Conservation (phyloP, 2,888 invertebrate species). For the Heteromyza rotundicornis region DNA sequence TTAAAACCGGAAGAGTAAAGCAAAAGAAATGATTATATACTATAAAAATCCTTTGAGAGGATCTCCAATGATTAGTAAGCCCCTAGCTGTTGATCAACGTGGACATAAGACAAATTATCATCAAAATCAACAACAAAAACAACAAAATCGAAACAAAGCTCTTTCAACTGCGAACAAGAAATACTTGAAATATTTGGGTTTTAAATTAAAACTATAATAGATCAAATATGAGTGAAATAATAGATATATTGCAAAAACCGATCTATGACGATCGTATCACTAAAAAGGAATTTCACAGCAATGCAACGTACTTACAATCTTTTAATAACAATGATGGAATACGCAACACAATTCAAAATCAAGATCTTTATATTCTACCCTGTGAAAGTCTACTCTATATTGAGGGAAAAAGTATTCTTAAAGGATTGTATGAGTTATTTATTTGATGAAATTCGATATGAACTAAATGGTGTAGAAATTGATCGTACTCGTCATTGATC, state of each 20-base stretch:
- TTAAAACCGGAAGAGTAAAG: constrained; percentile 21
- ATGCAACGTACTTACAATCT: constrained; percentile 40
- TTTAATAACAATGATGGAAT: constrained; percentile 41
- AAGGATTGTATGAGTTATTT: constrained; percentile 46
- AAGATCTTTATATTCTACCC: constrained; percentile 39
- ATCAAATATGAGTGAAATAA: constrained; percentile 25
- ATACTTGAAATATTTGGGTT: constrained; percentile 25
- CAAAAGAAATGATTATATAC: constrained; percentile 29
- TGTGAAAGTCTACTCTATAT: constrained; percentile 44
- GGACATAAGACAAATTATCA: not conserved
- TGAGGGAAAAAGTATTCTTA: constrained; percentile 32
- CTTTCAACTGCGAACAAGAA: constrained; percentile 21
- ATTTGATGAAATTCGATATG: constrained; percentile 53
- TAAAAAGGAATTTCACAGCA: constrained; percentile 39
- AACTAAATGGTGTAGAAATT: constrained; percentile 51
- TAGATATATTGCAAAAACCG: constrained; percentile 26
- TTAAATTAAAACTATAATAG: constrained; percentile 13
- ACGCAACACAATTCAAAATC: constrained; percentile 34
- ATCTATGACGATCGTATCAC: constrained; percentile 36
- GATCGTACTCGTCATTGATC: constrained; percentile 45
- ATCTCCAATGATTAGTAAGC: not conserved
- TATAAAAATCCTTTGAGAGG: constrained; percentile 22
- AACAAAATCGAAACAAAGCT: constrained; percentile 8
- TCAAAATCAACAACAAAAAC: constrained; percentile 1
- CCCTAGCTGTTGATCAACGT: not conserved